Evolutionary conservation across 2,888 invertebrate species (phyloP), one percentile per base, ranked within the genome.

Genomic region (Heliconius ismenius): DNA sequence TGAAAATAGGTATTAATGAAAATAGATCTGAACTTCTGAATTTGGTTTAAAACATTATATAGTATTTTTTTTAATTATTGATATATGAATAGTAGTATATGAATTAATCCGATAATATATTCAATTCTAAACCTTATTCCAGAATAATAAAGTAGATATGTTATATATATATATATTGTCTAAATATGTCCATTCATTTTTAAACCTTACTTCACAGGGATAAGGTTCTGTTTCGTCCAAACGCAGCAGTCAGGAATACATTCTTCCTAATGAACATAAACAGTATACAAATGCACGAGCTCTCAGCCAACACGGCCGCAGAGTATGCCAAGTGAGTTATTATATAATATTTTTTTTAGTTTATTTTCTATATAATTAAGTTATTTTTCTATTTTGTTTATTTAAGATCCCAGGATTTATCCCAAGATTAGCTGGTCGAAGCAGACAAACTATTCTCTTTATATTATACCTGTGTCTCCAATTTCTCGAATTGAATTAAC

Each of bases 241-340:
- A 94, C 87, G 94, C 94, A 4, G 94, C 94, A 6, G 92, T 91
- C 0, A 89, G 92, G 78, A 92, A 93, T 84, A 91, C 94, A 0
- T 94, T 94, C 88, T 94, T 94, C 90, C 86, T 94, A 24, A 93
- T 94, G 91, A 94, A 93, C 86, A 93, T 94, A 84, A 93, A 94
- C 82, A 90, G 91, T 0, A 88, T 92, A 0, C 93, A 94, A 81
- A 94, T 94, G 94, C 93, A 94, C 83, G 94, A 94, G 76, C 86
- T 94, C 0, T 91, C 92, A 0, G 90, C 93, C 43, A 89, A 89
- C 83, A 89, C 91, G 2, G 83, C 88, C 39, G 84, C 89, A 0
- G 94, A 94, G 77, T 94, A 94, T 76, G 85, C 91, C 80, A 91
- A 91, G 94, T 94, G 75, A 90, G 93, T 82, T 24, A 3, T 13